Percentiles rank a stretch among this genome's conserved stretches.
These are phyloP conservation scores for Liodrosophila aerea DNA, from an alignment of 2,888 invertebrate species.

Conservation along the genomic window DNA sequence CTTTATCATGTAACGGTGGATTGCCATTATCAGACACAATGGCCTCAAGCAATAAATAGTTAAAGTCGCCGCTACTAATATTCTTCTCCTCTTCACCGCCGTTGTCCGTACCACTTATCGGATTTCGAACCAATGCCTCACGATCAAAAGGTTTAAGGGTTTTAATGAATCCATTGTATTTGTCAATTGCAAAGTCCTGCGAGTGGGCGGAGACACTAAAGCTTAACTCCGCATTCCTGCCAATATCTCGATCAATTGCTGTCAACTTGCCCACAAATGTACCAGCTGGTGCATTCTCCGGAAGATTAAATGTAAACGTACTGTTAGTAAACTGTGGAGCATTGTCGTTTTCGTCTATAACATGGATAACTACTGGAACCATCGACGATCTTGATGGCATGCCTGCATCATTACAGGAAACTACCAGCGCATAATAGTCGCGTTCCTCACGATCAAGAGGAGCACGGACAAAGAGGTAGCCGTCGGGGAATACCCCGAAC, in stretches of 20 bases:
- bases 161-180: conserved; percentile 94
- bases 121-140: conserved; percentile 89
- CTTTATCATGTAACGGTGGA: conserved; percentile 90
- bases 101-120: conserved; percentile 31
- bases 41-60: conserved; percentile 92
- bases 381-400: conserved; percentile 90
- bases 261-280: conserved; percentile 95
- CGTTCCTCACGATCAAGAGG: conserved; percentile 93
- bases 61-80: conserved; percentile 85
- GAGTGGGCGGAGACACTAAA: conserved; percentile 90
- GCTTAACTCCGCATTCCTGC: conserved; percentile 94
- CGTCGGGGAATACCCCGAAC: conserved; percentile 98
- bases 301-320: conserved; percentile 94
- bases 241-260: conserved; percentile 94
- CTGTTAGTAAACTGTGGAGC: conserved; percentile 95
- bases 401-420: conserved; percentile 92
- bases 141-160: conserved; percentile 94
- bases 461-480: conserved; percentile 93
- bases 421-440: conserved; percentile 94
- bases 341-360: conserved; percentile 98
- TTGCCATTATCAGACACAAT: conserved; percentile 93
- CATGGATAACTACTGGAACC: conserved; percentile 95
- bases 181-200: conserved; percentile 93
- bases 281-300: conserved; percentile 93
- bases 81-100: conserved; percentile 34